Percentiles rank a stretch among this genome's conserved stretches.
Conservation (phyloP, 1,140 invertebrate species). For the Drosophila auraria region DNA sequence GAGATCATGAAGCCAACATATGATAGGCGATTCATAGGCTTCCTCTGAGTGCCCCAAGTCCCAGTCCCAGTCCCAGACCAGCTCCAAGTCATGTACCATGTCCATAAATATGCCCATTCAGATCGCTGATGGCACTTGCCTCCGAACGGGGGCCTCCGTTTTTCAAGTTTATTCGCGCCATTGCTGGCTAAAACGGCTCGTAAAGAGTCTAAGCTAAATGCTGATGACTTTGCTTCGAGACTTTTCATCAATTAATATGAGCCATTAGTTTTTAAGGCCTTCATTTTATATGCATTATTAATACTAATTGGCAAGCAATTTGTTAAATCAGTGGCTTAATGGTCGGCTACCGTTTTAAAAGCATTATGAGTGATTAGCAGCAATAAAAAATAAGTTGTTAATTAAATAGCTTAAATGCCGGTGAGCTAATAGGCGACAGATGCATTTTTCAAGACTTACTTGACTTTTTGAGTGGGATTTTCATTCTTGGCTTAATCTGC, state of each 20-base stretch:
- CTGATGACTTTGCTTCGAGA: neutral
- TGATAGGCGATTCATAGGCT: slow-evolving; percentile 43
- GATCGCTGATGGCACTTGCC: slow-evolving; percentile 22
- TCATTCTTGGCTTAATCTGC: neutral
- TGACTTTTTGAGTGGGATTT: neutral
- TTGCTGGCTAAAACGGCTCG: slow-evolving; percentile 7
- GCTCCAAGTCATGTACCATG: slow-evolving; percentile 10
- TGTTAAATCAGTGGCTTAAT: slow-evolving; percentile 15
- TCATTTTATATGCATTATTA: slow-evolving; percentile 13
- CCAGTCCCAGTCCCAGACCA: neutral
- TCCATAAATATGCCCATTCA: slow-evolving; percentile 41
- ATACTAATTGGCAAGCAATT: slow-evolving; percentile 34
- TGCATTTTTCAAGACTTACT: slow-evolving; percentile 1
- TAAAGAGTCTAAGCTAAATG: slow-evolving; percentile 16
- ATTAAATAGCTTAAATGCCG: slow-evolving; percentile 17
- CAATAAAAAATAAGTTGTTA: slow-evolving; percentile 4
- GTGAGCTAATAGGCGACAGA: neutral
- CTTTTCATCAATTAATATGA: slow-evolving; percentile 14
- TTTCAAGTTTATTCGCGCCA: slow-evolving; percentile 21
- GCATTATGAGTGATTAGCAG: slow-evolving; percentile 1
- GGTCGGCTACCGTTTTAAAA: slow-evolving; percentile 5
- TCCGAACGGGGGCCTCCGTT: slow-evolving; percentile 6
- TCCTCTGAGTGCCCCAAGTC: neutral
- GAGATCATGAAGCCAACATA: slow-evolving; percentile 32
- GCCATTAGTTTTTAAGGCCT: slow-evolving; percentile 15